Evolutionary conservation across 2,888 invertebrate species (phyloP).

Genomic region (Harpalus rufipes): DNA sequence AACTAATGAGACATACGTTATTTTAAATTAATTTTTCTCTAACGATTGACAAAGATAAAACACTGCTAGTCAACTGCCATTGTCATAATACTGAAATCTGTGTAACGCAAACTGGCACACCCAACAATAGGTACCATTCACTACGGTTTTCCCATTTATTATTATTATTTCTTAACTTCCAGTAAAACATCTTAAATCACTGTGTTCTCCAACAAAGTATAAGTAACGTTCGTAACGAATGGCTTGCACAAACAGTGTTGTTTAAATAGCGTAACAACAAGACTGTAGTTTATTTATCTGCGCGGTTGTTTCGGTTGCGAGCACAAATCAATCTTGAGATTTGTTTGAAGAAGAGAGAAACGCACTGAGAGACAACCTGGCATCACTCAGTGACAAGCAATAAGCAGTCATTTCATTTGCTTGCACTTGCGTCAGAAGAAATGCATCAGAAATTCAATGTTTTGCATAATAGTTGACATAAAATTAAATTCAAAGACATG

Average conservation of each 20-base stretch:
- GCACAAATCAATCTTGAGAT: background rate
- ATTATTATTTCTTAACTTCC: too few species aligned
- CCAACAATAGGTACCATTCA: too few species aligned
- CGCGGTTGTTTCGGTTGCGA: background rate
- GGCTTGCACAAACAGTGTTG: background rate
- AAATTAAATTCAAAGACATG: too few species aligned
- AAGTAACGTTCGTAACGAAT: background rate
- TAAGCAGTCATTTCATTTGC: constrained; percentile 26
- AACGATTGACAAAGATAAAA: too few species aligned
- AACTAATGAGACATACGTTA: too few species aligned
- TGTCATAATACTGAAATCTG: too few species aligned
- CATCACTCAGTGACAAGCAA: constrained; percentile 51
- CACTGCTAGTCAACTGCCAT: too few species aligned
- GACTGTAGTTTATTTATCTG: background rate
- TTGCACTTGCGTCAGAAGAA: background rate
- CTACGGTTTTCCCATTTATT: too few species aligned
- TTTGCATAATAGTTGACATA: too few species aligned
- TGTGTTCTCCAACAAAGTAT: background rate
- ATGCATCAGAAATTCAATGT: background rate
- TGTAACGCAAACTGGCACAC: too few species aligned
- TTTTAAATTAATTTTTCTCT: too few species aligned
- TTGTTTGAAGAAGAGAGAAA: constrained; percentile 5
- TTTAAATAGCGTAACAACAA: background rate
- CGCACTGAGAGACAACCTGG: constrained; percentile 3
- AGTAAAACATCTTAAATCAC: too few species aligned